These are phyloP conservation scores for Phyto melanocephala DNA, from an alignment of 2,888 invertebrate genomes.

Conservation along the genomic window DNA sequence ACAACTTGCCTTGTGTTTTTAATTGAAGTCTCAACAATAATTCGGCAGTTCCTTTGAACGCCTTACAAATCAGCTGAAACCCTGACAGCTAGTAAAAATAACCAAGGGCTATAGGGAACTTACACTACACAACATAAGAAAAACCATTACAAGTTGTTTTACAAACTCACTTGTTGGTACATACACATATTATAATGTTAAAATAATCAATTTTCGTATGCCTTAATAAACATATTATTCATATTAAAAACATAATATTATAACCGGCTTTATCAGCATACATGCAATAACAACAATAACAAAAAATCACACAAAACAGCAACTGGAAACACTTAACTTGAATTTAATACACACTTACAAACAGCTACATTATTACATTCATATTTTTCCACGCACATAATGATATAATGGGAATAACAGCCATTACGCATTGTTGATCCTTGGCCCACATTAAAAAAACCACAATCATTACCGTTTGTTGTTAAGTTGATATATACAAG, in stretches of 20 bases:
- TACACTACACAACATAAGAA: no score
- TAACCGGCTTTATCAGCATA: not conserved
- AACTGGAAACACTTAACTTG: conserved; percentile 7
- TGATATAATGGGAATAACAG: not conserved
- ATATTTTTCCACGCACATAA: not conserved
- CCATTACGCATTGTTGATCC: conserved; percentile 44
- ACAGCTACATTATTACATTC: no score
- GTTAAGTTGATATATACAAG: conserved; percentile 13
- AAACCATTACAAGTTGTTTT: no score
- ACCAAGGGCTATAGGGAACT: no score
- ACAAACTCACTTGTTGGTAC: not conserved
- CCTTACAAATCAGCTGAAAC: no score
- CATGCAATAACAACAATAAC: no score
- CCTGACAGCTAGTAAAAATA: no score
- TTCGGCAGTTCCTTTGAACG: no score
- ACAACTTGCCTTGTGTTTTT: no score
- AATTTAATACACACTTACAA: not conserved
- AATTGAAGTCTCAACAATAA: no score
- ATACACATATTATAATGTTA: not conserved
- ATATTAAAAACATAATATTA: conserved; percentile 3
- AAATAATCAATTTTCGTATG: conserved; percentile 11
- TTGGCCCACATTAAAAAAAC: conserved; percentile 41
- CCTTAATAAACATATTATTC: conserved; percentile 8
- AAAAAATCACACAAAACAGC: not conserved
- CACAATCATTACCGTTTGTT: conserved; percentile 45